Conservation (phyloP, 1,140 invertebrate genomes). For the Palaemon carinicauda region DNA sequence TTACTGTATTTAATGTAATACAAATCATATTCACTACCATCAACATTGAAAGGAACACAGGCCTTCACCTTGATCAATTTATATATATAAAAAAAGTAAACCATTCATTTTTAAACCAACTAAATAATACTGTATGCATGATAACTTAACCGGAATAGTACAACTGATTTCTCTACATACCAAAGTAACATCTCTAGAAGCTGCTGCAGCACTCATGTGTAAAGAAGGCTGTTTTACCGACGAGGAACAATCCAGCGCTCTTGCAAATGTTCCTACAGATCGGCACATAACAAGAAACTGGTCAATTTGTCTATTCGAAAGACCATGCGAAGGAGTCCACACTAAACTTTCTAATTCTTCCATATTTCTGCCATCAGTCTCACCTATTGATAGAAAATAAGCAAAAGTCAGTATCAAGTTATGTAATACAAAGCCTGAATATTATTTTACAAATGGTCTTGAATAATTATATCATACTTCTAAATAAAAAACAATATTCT, state of each 20-base stretch:
- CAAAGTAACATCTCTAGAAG: slow-evolving; percentile 96
- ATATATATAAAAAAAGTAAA: no score
- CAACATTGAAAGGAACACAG: no score
- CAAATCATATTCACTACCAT: no score
- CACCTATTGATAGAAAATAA: slow-evolving; percentile 68
- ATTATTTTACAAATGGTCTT: not conserved
- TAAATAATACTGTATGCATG: no score
- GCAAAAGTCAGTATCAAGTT: not conserved
- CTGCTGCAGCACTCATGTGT: slow-evolving; percentile 98
- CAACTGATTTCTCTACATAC: slow-evolving; percentile 71
- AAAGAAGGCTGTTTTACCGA: slow-evolving; percentile 97
- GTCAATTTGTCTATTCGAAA: slow-evolving; percentile 96
- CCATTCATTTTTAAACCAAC: no score
- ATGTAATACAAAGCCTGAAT: not conserved
- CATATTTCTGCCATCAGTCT: slow-evolving; percentile 78
- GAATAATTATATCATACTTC: not conserved
- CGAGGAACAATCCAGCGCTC: slow-evolving; percentile 96
- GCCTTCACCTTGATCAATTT: no score
- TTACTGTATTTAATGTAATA: no score
- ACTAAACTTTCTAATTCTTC: slow-evolving; percentile 89
- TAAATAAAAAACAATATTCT: no score
- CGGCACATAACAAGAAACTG: slow-evolving; percentile 97
- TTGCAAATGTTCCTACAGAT: slow-evolving; percentile 96
- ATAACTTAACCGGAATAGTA: no score
- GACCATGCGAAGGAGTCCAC: slow-evolving; percentile 89